These are phyloP conservation scores for Scaptodrosophila latifasciaeformis DNA, from an alignment of 2,888 invertebrate genomes.

Conservation along the genomic window DNA sequence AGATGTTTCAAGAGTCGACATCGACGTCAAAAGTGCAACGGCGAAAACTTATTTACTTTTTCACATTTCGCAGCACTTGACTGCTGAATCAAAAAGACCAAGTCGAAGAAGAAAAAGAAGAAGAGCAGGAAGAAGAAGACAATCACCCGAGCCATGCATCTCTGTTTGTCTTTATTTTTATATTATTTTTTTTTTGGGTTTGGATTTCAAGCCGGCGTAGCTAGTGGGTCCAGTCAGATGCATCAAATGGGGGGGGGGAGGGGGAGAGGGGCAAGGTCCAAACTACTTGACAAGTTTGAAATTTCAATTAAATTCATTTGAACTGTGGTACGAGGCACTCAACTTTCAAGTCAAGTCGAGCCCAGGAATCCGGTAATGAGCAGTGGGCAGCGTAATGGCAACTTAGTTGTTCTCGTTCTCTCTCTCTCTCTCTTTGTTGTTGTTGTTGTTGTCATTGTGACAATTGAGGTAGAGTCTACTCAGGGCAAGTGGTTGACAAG, in stretches of 20 bases:
- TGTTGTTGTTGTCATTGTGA: constrained; percentile 6
- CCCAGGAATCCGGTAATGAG: constrained; percentile 52
- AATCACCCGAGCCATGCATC: constrained; percentile 35
- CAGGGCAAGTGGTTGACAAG: constrained; percentile 25
- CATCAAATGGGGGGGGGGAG: background rate
- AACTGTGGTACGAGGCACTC: constrained; percentile 50
- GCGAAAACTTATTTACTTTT: constrained; percentile 57
- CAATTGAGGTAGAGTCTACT: background rate
- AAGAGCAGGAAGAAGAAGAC: background rate
- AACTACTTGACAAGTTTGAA: constrained; percentile 65
- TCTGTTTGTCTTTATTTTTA: constrained; percentile 46
- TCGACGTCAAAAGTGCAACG: constrained; percentile 60
- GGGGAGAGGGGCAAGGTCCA: background rate
- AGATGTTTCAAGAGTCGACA: constrained; percentile 57
- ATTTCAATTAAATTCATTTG: constrained; percentile 70
- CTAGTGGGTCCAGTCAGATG: constrained; percentile 10
- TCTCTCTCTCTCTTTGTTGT: constrained; percentile 23
- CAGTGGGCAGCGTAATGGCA: constrained; percentile 34
- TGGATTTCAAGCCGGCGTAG: constrained; percentile 1
- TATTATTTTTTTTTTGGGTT: no score
- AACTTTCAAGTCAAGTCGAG: no score
- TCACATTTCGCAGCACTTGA: constrained; percentile 59
- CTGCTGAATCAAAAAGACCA: no score
- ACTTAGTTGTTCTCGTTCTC: constrained; percentile 27
- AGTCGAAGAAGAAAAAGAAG: no score